Conservation (phyloP, 2,113 vertebrate genomes). For the Chascanopsetta lugubris region DNA sequence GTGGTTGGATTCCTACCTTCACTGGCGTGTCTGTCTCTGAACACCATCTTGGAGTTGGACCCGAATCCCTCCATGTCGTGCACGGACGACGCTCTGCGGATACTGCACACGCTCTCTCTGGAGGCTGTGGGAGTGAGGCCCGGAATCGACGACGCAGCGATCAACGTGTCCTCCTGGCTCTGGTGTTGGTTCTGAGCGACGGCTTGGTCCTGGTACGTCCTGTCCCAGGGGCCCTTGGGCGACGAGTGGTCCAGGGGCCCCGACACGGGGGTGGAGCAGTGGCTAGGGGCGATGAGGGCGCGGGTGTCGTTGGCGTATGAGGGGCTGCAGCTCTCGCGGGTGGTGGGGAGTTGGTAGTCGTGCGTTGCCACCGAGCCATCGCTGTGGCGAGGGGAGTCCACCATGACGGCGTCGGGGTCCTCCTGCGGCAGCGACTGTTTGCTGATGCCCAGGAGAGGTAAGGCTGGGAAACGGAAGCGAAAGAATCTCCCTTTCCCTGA, state of each 20-base stretch:
- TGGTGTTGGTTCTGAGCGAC: conserved; percentile 22
- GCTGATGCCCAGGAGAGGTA: conserved; percentile 89
- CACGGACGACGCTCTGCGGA: conserved; percentile 93
- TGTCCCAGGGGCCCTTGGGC: conserved; percentile 90
- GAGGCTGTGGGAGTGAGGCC: conserved; percentile 88
- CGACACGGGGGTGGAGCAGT: conserved; percentile 89
- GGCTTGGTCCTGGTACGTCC: conserved; percentile 83
- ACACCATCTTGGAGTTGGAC: conserved; percentile 84
- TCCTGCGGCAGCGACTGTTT: conserved; percentile 97
- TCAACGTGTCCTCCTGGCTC: conserved; percentile 47
- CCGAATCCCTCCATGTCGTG: conserved; percentile 93
- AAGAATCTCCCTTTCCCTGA: conserved; percentile 88
- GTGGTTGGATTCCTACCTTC: conserved; percentile 94
- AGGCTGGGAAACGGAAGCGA: conserved; percentile 88
- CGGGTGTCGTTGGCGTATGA: conserved; percentile 94
- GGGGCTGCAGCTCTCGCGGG: conserved; percentile 92
- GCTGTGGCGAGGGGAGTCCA: conserved; percentile 86
- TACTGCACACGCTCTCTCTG: conserved; percentile 89
- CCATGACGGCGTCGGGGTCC: conserved; percentile 91
- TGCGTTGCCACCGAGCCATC: conserved; percentile 90
- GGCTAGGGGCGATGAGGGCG: conserved; percentile 90
- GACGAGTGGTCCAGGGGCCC: conserved; percentile 95
- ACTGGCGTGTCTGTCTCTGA: conserved; percentile 94
- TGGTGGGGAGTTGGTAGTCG: conserved; percentile 90
- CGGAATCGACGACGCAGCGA: conserved; percentile 80